Evolutionary conservation across 2,888 invertebrate species (phyloP).

Genomic region (Cordilura impudica): DNA sequence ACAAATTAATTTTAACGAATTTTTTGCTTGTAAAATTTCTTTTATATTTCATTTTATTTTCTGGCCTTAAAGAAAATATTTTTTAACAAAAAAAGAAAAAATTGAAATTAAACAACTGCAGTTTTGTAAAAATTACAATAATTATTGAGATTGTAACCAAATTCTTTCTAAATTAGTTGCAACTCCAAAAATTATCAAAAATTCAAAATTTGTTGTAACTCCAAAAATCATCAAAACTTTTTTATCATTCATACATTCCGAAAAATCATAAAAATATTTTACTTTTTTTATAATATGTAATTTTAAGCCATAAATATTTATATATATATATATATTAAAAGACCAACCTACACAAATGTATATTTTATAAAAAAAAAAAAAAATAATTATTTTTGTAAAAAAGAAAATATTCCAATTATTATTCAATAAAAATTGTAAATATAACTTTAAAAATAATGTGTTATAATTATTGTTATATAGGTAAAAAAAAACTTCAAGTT

Average conservation of each 20-base stretch:
- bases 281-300: constrained; percentile 8
- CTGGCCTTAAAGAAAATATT: constrained; percentile 59
- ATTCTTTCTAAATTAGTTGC: no score
- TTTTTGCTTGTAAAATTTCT: constrained; percentile 38
- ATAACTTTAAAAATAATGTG: neutral
- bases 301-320: constrained; percentile 59
- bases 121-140: no score
- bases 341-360: constrained; percentile 29
- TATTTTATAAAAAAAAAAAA: constrained; percentile 26
- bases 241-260: neutral
- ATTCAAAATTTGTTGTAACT: constrained; percentile 5
- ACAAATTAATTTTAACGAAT: neutral
- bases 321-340: constrained; percentile 12
- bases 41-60: constrained; percentile 63
- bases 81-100: constrained; percentile 3
- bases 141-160: no score
- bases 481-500: no score
- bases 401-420: neutral
- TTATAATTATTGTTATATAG: no score
- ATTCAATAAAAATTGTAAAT: constrained; percentile 20
- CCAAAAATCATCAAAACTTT: neutral
- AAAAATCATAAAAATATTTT: neutral
- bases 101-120: constrained; percentile 37
- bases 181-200: neutral
- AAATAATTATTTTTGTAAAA: constrained; percentile 5